phyloP scores from a whole-genome alignment of 2,888 invertebrate genomes.

The Liodrosophila aerea region DNA sequence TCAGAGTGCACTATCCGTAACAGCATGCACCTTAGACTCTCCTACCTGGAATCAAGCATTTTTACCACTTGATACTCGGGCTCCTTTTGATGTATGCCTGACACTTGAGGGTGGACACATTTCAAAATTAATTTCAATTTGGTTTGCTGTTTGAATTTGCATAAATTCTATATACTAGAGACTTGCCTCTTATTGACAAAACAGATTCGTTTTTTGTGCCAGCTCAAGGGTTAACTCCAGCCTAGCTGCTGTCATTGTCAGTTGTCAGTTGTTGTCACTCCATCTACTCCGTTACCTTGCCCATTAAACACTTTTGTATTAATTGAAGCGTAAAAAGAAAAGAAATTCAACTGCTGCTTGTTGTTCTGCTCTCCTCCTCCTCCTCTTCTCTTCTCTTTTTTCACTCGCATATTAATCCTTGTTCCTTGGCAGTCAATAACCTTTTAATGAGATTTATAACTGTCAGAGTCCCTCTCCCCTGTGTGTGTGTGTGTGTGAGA shows the following conservation, averaged over 20 bases:
- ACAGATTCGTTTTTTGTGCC: constrained; percentile 40
- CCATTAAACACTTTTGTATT: constrained; percentile 75
- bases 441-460: constrained; percentile 77
- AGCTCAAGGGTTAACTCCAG: constrained; percentile 39
- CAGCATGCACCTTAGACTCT: too few species aligned
- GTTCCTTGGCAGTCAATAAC: constrained; percentile 66
- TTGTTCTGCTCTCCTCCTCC: constrained; percentile 14
- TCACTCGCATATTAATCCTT: constrained; percentile 24
- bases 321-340: constrained; percentile 77
- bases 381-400: constrained; percentile 38
- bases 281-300: constrained; percentile 22
- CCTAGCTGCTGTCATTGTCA: constrained; percentile 52
- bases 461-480: constrained; percentile 50
- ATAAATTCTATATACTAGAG: constrained; percentile 50
- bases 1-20: too few species aligned
- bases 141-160: constrained; percentile 57
- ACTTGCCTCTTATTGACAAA: constrained; percentile 47
- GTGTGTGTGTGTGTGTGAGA: constrained; percentile 31
- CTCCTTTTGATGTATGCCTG: constrained; percentile 53
- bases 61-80: constrained; percentile 54
- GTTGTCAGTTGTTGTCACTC: constrained; percentile 57
- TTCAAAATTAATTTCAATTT: constrained; percentile 72
- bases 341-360: constrained; percentile 53
- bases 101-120: constrained; percentile 72
- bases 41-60: too few species aligned